Conservation (phyloP, 2,113 vertebrate species). For the Benthochromis sp. region DNA sequence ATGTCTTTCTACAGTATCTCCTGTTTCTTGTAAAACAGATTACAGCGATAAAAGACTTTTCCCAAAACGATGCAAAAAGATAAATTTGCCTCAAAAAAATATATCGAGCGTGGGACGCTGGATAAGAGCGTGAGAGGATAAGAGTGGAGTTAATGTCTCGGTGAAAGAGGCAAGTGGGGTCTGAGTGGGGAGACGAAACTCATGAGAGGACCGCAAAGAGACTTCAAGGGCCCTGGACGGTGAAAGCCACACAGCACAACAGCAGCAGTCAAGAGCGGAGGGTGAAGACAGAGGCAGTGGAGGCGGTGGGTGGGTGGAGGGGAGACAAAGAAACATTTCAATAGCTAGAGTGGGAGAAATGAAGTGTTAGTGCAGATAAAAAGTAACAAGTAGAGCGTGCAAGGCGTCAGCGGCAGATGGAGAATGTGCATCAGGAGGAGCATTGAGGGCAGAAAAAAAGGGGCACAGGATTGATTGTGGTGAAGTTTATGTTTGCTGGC, state of each 20-base stretch:
- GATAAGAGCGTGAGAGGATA: not conserved
- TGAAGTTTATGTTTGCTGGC: not conserved
- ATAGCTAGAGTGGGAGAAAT: constrained; percentile 21
- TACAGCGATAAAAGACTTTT: not conserved
- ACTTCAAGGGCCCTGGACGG: constrained; percentile 35
- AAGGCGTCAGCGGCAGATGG: constrained; percentile 56
- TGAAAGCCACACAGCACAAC: not conserved
- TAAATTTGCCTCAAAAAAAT: not conserved
- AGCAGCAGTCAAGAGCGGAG: constrained; percentile 23
- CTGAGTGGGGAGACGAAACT: constrained; percentile 4
- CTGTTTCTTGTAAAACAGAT: not conserved
- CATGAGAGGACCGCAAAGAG: constrained; percentile 18
- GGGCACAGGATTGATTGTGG: not conserved
- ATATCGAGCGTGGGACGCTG: not conserved
- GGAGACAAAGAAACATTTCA: not conserved
- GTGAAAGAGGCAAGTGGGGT: not conserved
- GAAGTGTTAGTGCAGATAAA: constrained; percentile 18
- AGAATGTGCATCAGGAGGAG: constrained; percentile 49
- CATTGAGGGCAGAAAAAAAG: not conserved
- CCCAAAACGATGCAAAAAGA: not conserved
- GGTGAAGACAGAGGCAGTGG: not conserved
- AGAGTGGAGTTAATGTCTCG: not conserved
- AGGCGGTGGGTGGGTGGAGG: not conserved
- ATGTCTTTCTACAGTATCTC: not conserved
- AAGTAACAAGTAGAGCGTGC: constrained; percentile 59